A percentile compares a stretch with the other conserved stretches of the same genome.
Evolutionary conservation across 1,140 invertebrate genomes (phyloP).

Genomic region (Diprion similis): DNA sequence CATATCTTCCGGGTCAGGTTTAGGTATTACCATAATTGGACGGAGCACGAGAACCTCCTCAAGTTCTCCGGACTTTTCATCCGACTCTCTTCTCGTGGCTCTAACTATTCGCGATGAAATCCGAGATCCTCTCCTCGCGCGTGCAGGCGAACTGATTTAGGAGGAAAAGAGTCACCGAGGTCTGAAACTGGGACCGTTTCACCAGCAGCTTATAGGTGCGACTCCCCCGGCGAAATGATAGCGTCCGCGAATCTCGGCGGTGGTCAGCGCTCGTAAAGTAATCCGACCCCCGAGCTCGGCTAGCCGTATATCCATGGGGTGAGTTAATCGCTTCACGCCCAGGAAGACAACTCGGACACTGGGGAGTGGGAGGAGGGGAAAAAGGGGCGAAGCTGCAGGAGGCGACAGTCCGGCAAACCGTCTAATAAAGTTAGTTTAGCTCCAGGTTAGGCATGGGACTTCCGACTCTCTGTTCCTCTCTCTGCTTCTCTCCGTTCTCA

Average conservation of each 20-base stretch:
- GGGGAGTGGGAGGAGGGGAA: background rate
- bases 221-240: background rate
- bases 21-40: too few relatives aligned
- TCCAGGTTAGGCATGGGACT: background rate
- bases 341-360: constrained; percentile 4
- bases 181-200: background rate
- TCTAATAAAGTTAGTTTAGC: background rate
- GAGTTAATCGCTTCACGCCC: constrained; percentile 12
- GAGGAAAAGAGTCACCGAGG: background rate
- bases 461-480: background rate
- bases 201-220: background rate
- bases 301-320: background rate
- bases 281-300: background rate
- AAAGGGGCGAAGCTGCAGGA: background rate
- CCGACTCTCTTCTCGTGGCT: too few relatives aligned
- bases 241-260: constrained; percentile 5
- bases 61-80: too few relatives aligned
- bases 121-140: too few relatives aligned
- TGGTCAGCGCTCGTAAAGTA: constrained; percentile 9
- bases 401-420: constrained; percentile 9
- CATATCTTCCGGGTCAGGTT: too few relatives aligned
- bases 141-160: too few relatives aligned
- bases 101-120: too few relatives aligned
- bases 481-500: background rate
- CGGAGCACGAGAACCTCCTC: too few relatives aligned